Base-by-base conservation (phyloP, 2,888 invertebrate species). In the Nebria salina region DNA sequence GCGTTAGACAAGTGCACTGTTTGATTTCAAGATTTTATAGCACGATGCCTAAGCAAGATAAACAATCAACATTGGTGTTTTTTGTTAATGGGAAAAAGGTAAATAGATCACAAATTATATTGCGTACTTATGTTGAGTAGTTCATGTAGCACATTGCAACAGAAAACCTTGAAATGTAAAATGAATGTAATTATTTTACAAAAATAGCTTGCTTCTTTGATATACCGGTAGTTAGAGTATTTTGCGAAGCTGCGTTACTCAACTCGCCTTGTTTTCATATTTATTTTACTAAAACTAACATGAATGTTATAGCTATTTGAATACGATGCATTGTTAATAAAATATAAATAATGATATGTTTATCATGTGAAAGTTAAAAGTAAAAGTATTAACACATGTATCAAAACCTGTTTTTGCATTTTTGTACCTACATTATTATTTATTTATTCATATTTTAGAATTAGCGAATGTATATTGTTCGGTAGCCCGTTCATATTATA, bases 31-130 rank as follows among this genome's bases (percentile, higher is more conserved):
- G 54, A 54, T 20, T 70, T 26, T 7, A 25, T 11, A 70, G 4
- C 70, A 25, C 25, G 7, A 25, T 66, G 66, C n/a, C 15, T 13
- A 66, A 25, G 8, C 25, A 8, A 26, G 5, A 70, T 11, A 70
- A 25, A 70, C 20, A 70, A 70, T 81, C 83, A 25, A 72, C 70
- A 15, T 77, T 88, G 72, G 85, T 87, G 41, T 88, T 88, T 85
- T 80, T 64, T 65, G 80, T 80, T 3, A 92, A 92, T 85, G 92
- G 92, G 41, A 90, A 90, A 84, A 91, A 91, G 90, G 91, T 92
- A 87, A 85, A 85, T 82, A 70, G 8, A 25, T 26, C 4, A 7
- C 11, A 20, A 70, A 70, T 20, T 34, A 11, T 70, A 34, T 70
- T 66, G 15, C n/a, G 8, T 66, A 20, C 66, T 66, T 13, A 66